phyloP scores from a whole-genome alignment of 2,888 invertebrate genomes.

The Drosophila stalkeri region DNA sequence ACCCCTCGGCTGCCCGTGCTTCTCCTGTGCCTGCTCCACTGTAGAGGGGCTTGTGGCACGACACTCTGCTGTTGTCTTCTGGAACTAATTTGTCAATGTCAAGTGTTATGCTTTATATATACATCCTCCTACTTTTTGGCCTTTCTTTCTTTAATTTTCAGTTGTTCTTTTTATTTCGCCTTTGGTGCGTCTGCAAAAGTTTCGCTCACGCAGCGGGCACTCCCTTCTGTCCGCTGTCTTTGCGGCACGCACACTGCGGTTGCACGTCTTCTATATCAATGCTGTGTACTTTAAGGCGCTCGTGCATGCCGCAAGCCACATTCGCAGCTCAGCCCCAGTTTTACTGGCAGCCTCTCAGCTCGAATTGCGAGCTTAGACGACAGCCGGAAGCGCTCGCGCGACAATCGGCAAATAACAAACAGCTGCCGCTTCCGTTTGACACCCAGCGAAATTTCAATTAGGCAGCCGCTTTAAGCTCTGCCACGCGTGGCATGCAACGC shows the following conservation, averaged over 20 bases:
- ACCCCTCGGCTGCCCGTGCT: background rate
- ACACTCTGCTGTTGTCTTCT: slow-evolving; percentile 59
- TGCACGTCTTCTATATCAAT: slow-evolving; percentile 75
- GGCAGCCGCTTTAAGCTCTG: slow-evolving; percentile 43
- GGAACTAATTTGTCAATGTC: slow-evolving; percentile 84
- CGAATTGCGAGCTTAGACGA: slow-evolving; percentile 38
- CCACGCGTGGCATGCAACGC: slow-evolving; percentile 25
- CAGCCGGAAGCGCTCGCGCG: slow-evolving; percentile 63
- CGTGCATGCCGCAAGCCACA: slow-evolving; percentile 56
- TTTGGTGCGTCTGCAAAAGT: slow-evolving; percentile 56
- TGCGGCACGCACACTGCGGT: slow-evolving; percentile 46
- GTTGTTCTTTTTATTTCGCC: slow-evolving; percentile 4
- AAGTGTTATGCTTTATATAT: slow-evolving; percentile 79
- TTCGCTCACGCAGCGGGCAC: slow-evolving; percentile 52
- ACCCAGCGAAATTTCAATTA: slow-evolving; percentile 68
- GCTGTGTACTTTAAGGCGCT: slow-evolving; percentile 64
- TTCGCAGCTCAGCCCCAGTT: slow-evolving; percentile 4
- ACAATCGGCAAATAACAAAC: slow-evolving; percentile 60
- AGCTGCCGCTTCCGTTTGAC: slow-evolving; percentile 57
- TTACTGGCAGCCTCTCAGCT: background rate
- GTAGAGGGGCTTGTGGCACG: slow-evolving; percentile 10
- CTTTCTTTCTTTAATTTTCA: slow-evolving; percentile 7
- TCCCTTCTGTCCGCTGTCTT: slow-evolving; percentile 31
- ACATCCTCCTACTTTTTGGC: slow-evolving; percentile 1
- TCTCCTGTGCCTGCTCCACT: background rate